Base-by-base conservation (phyloP, 2,888 invertebrate species). In the Temnothorax rugatulus region DNA sequence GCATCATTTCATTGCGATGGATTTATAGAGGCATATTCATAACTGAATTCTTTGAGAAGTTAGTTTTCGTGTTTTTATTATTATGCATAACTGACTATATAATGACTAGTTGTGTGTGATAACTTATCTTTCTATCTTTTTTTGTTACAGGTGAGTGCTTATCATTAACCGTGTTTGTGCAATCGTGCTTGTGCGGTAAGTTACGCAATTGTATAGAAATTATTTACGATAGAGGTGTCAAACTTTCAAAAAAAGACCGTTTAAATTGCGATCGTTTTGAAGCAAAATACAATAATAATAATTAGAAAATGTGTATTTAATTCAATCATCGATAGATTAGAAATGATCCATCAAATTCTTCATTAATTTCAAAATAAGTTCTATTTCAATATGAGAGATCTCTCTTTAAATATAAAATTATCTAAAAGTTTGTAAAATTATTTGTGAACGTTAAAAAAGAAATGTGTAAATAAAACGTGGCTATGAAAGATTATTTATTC, bases 401-500 rank as follows among this genome's bases (percentile, higher is more conserved):
- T 71, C 1, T 18, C 18, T 57, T 73, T 54, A 1, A 54, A 25
- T 41, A 0, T 41, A 73, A 57, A 73, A 73, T 59, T 15, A 25
- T 69, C 34, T 52, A 44, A 44, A 41, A 25, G 9, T 25, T 25
- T n/a, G 18, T 18, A 25, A 59, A 59, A 73, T 41, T 13, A 25
- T 73, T 41, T 18, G 18, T 18, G 9, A 71, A 25, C 7, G 9
- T 47, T 66, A 29, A 18, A 18, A 44, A 44, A 44, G 47, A 25
- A 73, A 25, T 13, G 18, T n/a, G 18, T 18, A 59, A 73, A 57
- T 73, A 73, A 77, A 54, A n/a, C 34, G 21, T 34, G 38, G n/a
- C 7, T 50, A 66, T 85, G 88, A 89, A 91, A 91, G 92, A 91
- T 92, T 91, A 90, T 90, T 92, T 93, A 92, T 92, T 92, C 92